phyloP scores from a whole-genome alignment of 2,797 vertebrate genomes.

The Emydoidea blandingii region DNA sequence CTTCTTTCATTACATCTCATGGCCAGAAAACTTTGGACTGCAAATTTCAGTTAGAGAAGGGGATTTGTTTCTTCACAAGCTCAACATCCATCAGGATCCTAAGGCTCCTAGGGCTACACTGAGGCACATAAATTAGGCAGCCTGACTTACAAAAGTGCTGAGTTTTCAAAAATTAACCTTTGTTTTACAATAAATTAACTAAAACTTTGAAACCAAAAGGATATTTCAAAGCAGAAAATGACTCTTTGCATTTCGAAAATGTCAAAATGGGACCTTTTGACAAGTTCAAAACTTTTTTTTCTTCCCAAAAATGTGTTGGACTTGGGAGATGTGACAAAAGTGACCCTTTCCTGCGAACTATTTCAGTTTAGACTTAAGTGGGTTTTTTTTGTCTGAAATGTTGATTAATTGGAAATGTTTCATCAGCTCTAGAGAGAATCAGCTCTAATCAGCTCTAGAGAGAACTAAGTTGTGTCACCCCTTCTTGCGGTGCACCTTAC shows the following conservation, averaged over 20 bases:
- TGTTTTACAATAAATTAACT: not conserved
- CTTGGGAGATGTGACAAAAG: not conserved
- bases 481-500: not conserved
- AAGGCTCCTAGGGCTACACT: accelerated
- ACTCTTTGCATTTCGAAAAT: not conserved
- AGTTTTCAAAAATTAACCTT: not conserved
- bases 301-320: not conserved
- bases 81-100: not conserved
- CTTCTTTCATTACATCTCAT: not conserved
- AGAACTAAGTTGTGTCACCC: not conserved
- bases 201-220: not conserved
- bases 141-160: not conserved
- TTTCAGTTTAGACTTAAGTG: not conserved
- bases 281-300: not conserved
- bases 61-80: not conserved
- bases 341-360: not conserved
- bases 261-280: not conserved
- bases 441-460: not conserved
- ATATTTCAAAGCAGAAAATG: not conserved
- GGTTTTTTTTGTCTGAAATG: not conserved
- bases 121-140: not conserved
- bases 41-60: not conserved
- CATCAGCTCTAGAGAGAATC: not conserved
- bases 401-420: not conserved
- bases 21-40: not conserved